A percentile compares a stretch with the other conserved stretches of the same genome.
Conservation (phyloP, 64 coral and sea anemone species). For the Stylophora pistillata region DNA sequence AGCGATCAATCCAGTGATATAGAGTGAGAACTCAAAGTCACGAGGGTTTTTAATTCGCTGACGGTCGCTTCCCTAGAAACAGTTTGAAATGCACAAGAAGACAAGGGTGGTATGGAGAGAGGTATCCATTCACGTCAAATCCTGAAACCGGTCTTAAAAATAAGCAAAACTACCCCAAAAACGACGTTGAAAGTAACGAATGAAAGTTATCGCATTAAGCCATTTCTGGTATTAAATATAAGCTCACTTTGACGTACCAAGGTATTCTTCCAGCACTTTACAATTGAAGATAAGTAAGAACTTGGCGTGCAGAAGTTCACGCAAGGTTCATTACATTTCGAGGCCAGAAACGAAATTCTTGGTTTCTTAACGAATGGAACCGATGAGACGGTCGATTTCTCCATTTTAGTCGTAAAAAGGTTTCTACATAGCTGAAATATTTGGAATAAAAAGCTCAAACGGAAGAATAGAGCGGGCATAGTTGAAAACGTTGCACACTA, state of each 20-base stretch:
- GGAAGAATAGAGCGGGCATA: conserved; percentile 22
- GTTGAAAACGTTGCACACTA: background rate
- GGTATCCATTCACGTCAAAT: background rate
- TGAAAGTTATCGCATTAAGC: conserved; percentile 7
- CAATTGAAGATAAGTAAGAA: background rate
- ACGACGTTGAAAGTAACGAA: background rate
- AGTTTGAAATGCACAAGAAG: background rate
- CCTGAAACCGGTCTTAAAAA: background rate
- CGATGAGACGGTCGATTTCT: background rate
- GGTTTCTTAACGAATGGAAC: background rate
- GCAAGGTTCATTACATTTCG: background rate
- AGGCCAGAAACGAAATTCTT: background rate
- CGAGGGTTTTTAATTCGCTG: background rate
- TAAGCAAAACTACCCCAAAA: background rate
- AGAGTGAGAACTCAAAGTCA: background rate
- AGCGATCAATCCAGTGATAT: conserved; percentile 6
- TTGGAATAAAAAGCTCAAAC: conserved; percentile 38
- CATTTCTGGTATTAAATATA: conserved; percentile 32
- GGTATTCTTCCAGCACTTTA: conserved; percentile 11
- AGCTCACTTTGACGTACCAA: conserved; percentile 28
- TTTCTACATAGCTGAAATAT: conserved; percentile 43
- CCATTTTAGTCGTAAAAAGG: background rate
- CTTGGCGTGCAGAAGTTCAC: background rate
- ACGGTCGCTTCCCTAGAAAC: background rate
- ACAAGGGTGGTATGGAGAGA: background rate